Base-by-base conservation (phyloP, 2,113 vertebrate genomes). In the Canis aureus region DNA sequence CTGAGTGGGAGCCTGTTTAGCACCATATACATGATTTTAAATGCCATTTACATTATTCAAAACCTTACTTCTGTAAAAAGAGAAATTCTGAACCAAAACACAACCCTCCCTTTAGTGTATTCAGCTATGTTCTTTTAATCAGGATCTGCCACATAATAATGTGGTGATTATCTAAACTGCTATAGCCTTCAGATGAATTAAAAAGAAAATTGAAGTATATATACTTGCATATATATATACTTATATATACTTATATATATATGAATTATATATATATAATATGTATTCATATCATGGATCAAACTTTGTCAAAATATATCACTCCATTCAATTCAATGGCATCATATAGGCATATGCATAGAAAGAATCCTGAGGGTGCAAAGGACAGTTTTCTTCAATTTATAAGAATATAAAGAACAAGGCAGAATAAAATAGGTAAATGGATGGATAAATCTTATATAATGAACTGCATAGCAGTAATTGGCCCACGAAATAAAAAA, bases 1-100 rank as follows among this genome's bases (percentile, higher is more conserved):
- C 32, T 57, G 15, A 81, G 19, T 64, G 13, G 32, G 16, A 91
- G 51, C 66, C 10, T 92, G 22, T 83, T 93, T 85, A 96, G 43
- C 38, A 94, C 62, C 25, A 60, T 64, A 66, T n/a, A 59, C 5
- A 66, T 55, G 43, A 94, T 94, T 96, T 90, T 91, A 87, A 97
- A 91, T 89, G 60, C 10, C 32, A 92, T 89, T 95, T 79, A 11
- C 51, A 89, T 96, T 94, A 78, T 91, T 97, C 43, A 97, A 96
- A 94, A 69, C 8, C 23, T 97, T n/a, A 94, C 3, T 79, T 87
- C n/a, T 64, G 2, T 93, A 60, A 71, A 93, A 97, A 66, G 19
- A 89, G 73, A 93, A 87, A 85, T 91, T 91, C 22, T 87, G 25
- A 94, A 92, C 13, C 69, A 67, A 97, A 97, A 94, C 23, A 93